Percentiles rank a stretch among this genome's conserved stretches.
phyloP scores from a whole-genome alignment of 2,888 invertebrate genomes.

The Phortica magna region DNA sequence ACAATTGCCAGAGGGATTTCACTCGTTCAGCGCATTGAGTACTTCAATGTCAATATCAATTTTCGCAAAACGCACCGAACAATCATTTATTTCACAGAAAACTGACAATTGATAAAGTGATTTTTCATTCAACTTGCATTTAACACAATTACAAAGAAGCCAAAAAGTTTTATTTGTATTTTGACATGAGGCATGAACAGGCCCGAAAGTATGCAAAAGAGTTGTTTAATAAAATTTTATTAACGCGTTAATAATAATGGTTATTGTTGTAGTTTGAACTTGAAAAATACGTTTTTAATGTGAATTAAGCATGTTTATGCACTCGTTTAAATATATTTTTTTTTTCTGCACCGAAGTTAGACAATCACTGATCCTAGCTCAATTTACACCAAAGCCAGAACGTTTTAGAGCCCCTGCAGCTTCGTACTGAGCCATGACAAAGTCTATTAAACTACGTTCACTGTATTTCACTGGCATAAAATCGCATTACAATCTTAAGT shows the following conservation, averaged over 20 bases:
- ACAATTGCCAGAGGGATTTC: conserved; percentile 46
- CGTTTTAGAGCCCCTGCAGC: background rate
- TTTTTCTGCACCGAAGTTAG: background rate
- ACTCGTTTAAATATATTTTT: background rate
- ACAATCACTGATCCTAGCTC: background rate
- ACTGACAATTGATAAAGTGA: background rate
- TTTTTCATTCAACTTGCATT: background rate
- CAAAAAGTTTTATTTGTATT: background rate
- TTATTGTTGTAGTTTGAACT: background rate
- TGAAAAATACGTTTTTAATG: background rate
- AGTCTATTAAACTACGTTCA: conserved; percentile 27
- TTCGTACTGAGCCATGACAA: background rate
- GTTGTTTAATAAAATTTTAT: background rate
- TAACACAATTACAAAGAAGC: background rate
- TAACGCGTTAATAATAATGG: background rate
- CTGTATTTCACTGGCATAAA: conserved; percentile 23
- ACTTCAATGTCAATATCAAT: background rate
- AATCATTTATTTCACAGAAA: background rate
- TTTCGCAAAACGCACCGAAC: background rate
- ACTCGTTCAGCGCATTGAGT: background rate
- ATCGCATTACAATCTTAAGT: conserved; percentile 32
- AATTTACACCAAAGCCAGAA: background rate
- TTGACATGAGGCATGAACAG: background rate
- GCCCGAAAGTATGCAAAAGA: background rate
- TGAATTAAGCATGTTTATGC: conserved; percentile 5